These are phyloP conservation scores for Gibbula magus DNA, from an alignment of 2,888 invertebrate species.

Conservation along the genomic window DNA sequence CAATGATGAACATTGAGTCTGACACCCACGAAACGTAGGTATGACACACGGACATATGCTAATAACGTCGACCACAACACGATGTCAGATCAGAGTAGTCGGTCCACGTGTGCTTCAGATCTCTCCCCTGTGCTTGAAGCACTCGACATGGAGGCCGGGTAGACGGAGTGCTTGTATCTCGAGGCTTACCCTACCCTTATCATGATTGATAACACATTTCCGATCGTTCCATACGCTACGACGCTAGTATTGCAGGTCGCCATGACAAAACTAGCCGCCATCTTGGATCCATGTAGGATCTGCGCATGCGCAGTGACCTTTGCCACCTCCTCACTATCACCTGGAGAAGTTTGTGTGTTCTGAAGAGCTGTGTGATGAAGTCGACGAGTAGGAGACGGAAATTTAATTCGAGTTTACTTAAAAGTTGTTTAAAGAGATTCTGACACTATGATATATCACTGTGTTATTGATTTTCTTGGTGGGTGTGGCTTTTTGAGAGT, in stretches of 20 bases:
- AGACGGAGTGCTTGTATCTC: background rate
- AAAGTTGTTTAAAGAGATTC: background rate
- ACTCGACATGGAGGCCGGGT: too few species aligned
- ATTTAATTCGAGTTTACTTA: constrained; percentile 5
- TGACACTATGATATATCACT: too few species aligned
- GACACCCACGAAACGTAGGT: too few species aligned
- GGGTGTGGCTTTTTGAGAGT: too few species aligned
- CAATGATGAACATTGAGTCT: too few species aligned
- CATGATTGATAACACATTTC: constrained; percentile 20
- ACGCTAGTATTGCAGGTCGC: background rate
- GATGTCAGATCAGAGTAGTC: too few species aligned
- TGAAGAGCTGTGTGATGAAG: constrained; percentile 14
- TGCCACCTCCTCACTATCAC: background rate
- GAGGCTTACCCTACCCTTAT: constrained; percentile 1
- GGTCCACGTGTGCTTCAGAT: too few species aligned
- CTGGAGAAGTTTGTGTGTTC: constrained; percentile 15
- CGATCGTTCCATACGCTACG: constrained; percentile 5
- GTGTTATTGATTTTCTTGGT: too few species aligned
- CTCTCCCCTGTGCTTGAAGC: too few species aligned
- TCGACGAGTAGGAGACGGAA: constrained; percentile 8
- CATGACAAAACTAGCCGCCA: constrained; percentile 19
- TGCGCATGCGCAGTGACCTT: constrained; percentile 17
- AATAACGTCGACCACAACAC: too few species aligned
- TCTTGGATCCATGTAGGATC: background rate
- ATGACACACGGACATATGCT: too few species aligned